Evolutionary conservation across 2,888 invertebrate genomes (phyloP), one percentile per base, ranked within the genome.

Genomic region (Halictus quadricinctus): DNA sequence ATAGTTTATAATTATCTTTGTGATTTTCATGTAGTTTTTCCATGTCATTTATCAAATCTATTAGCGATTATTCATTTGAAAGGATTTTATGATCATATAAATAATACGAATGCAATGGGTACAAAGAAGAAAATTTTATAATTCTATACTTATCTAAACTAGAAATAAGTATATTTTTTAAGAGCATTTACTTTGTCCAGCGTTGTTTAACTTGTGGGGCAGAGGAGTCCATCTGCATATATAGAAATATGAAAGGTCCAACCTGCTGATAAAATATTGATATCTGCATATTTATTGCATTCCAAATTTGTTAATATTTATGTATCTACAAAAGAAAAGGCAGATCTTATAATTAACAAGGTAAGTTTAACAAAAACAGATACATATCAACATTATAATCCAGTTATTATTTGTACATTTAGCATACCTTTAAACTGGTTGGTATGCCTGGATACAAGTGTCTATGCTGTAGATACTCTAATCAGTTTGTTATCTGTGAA

Each of bases 391-490:
- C 0, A n/a, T 58, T 21, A 70, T 48, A 48, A 60, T 36, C 46
- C 18, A 74, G 64, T 83, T 70, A 87, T 95, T 50, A 95, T 95
- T 95, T 91, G 79, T 85, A 15, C 64, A 64, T 81, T 80, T 73
- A 97, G 97, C 95, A 94, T 90, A 94, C 95, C 1, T 93, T 97
- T 41, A 96, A 95, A 76, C 93, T 99, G 76, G 96, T 99, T 41
- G 99, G 99, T 94, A 96, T 99, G 89, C 99, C 99, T n/a, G 99
- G 99, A 0, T 97, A 99, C 94, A 99, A 99, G 93, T 96, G 98
- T 88, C 95, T 99, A 54, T 96, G 99, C 66, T 96, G 96, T 81
- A 97, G 97, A 93, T 97, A 96, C 94, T 97, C 99, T 93, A 98
- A 99, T 89, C 96, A 97, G 88, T 97, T 97, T 94, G 94, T 95